Evolutionary conservation across 2,113 vertebrate species (phyloP).

Genomic region (Paradoxurus hermaphroditus): DNA sequence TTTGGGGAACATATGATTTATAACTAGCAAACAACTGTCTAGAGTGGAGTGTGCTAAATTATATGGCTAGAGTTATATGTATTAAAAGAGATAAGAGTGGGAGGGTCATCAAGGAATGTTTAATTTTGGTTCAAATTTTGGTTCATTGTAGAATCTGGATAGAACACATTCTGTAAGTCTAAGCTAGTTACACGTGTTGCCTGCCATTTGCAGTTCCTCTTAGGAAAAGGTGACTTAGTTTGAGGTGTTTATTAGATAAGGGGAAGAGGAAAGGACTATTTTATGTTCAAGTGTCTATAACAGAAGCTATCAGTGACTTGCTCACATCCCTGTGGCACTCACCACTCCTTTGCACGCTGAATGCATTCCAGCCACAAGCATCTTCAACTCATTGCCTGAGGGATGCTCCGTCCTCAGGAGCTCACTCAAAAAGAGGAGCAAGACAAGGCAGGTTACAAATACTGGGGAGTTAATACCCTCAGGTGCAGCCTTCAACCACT

Average conservation of each 20-base stretch:
- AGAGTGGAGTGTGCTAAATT: background rate
- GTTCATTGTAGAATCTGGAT: background rate
- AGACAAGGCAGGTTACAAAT: background rate
- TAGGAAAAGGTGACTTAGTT: background rate
- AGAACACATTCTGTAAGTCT: background rate
- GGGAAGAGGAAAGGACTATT: background rate
- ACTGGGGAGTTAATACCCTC: background rate
- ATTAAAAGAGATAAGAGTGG: background rate
- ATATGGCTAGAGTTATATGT: background rate
- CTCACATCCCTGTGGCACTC: background rate
- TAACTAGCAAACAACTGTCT: background rate
- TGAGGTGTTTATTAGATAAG: slow-evolving; percentile 27
- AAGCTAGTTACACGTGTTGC: slow-evolving; percentile 5
- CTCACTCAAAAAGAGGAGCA: background rate
- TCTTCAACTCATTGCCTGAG: background rate
- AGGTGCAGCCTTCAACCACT: background rate
- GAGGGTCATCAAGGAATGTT: background rate
- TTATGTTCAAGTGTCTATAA: slow-evolving; percentile 19
- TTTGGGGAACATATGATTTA: background rate
- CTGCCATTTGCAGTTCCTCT: background rate
- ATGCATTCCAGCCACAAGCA: background rate
- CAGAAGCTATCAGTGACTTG: background rate
- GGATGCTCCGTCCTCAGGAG: background rate
- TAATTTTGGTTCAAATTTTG: background rate
- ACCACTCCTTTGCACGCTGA: background rate